Evolutionary conservation across 1,140 invertebrate species (phyloP), one percentile per base, ranked within the genome.

Genomic region (Eriosoma lanigerum): DNA sequence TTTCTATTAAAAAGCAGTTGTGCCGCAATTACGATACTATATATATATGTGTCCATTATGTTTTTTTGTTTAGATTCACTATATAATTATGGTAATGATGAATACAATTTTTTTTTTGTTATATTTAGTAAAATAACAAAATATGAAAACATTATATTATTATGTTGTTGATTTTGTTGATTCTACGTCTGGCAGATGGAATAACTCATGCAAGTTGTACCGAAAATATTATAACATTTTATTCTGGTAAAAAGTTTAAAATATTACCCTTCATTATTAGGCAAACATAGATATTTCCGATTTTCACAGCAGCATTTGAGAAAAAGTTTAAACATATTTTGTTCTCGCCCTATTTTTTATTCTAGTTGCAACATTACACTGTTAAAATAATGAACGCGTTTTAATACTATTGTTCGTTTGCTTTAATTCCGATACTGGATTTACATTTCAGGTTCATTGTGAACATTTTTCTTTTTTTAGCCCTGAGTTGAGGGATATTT

Each of bases 381-480:
- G 66, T 24, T 21, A 66, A 58, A 68, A 68, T 68, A 68, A 68
- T 68, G 48, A 68, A 68, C 66, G 66, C 21, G 15, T 54, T 54
- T 73, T 21, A 54, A 54, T 52, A 52, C 70, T 32, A 76, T 76
- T 76, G 73, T 76, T 60, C 52, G 52, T 24, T 26, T 10, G 29
- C 15, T 58, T 56, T 76, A 58, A 76, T 76, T 76, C 52, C 54
- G n/a, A 76, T 76, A 76, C 26, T 13, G 29, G 52, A 56, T 56
- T 75, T 58, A 75, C 52, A 75, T 75, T 58, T 75, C 29, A 38
- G 73, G 73, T 76, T 76, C 32, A 58, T 76, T 76, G 73, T 76
- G 52, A 76, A 76, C 52, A 75, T 38, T 52, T 52, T 72, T 72
- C 52, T 58, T 75, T 75, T 12, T 26, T 73, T 73, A 58, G 52